These are phyloP conservation scores for Alethe diademata DNA, from an alignment of 2,113 vertebrate genomes.

Conservation along the genomic window DNA sequence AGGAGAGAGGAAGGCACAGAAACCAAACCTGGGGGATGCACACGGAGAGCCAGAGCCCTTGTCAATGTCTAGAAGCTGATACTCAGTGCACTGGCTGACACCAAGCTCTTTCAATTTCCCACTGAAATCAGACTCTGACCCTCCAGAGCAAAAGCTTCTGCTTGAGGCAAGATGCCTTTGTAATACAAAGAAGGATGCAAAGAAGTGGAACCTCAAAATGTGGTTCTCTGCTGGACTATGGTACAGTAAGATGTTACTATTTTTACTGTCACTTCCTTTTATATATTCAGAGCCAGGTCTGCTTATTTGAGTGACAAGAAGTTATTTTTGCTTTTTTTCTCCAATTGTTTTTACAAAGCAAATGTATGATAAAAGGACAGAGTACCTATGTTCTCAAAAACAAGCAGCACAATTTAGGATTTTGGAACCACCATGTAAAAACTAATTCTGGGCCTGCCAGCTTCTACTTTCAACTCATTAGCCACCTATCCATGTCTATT, in stretches of 20 bases:
- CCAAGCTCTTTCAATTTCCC: not conserved
- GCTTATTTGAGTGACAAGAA: not conserved
- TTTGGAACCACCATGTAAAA: not conserved
- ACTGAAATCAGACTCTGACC: not conserved
- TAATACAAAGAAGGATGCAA: slow-evolving; percentile 1
- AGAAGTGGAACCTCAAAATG: slow-evolving; percentile 23
- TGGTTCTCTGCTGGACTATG: not conserved
- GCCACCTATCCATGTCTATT: not conserved
- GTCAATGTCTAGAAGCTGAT: not conserved
- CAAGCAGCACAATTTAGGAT: not conserved
- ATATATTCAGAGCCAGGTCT: not conserved
- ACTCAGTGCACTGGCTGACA: not conserved
- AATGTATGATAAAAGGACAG: not conserved
- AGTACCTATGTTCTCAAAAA: not conserved
- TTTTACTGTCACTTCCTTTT: slow-evolving; percentile 26
- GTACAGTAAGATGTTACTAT: not conserved
- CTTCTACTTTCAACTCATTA: not conserved
- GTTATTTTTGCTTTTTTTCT: not conserved
- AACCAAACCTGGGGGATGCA: not conserved
- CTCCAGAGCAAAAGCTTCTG: not conserved
- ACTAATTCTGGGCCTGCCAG: not conserved
- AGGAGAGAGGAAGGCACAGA: not conserved
- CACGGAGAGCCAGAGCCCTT: not conserved
- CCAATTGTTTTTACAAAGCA: not conserved
- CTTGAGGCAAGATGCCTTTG: not conserved